Base-by-base conservation (phyloP, 2,797 vertebrate genomes). In the Pogoniulus pusillus region DNA sequence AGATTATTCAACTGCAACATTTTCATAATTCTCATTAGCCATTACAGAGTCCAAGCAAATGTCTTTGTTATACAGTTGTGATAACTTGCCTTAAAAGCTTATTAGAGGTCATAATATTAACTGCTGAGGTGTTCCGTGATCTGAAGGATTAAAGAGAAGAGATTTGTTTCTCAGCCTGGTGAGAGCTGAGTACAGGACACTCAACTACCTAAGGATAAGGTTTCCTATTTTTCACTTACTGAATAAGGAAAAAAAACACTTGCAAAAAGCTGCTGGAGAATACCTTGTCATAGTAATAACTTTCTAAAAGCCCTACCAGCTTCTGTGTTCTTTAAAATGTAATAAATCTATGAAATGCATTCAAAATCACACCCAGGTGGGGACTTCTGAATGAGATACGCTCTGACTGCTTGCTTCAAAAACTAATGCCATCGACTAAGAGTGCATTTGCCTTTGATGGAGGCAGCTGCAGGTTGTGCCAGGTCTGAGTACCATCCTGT, bases 41-140 rank as follows among this genome's bases (percentile, higher is more conserved):
- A 8, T 69, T 80, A 10, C 72, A 77, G 75, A 92, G 30, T 63
- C 54, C 78, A 73, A 92, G 60, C 41, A 71, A 84, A 74, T 34
- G 34, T 39, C 58, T 86, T 60, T 34, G 68, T 57, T 90, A 51
- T 4, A 13, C 51, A 39, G 80, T 86, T 89, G 32, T 62, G 68
- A 89, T 86, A 89, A 88, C 12, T 62, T 95, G 55, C 43, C 88
- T 37, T 90, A 63, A 90, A 86, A 91, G 22, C 49, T 91, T 90
- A 55, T 23, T 54, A 72, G 73, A 85, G 63, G 39, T 51, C 45
- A 62, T 74, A 53, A 41, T 77, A 60, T 37, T 77, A 91, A 87
- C 55, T 74, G 62, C 72, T 90, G 78, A 75, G 35, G 2, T 41
- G 18, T 57, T 75, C 82, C 34, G 39, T 68, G 32, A 54, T 51